These are phyloP conservation scores for Thamnaconus septentrionalis DNA, from an alignment of 2,113 vertebrate genomes.

Conservation along the genomic window DNA sequence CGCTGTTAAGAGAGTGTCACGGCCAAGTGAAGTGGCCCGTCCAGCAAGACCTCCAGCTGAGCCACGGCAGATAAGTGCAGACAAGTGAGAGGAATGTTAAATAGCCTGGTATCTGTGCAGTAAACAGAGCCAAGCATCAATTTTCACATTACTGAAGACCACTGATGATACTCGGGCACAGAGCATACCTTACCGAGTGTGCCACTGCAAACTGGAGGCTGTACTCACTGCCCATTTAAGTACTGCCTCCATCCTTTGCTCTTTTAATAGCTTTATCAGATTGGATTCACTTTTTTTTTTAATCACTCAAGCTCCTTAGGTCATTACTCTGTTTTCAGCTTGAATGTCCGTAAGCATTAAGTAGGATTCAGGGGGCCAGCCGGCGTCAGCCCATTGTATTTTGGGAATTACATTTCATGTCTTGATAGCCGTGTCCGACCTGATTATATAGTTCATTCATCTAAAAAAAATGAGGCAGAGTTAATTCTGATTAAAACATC, in stretches of 20 bases:
- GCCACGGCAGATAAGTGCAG: constrained; percentile 11
- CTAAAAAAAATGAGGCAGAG: neutral
- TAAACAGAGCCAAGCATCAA: constrained; percentile 24
- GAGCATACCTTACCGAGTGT: constrained; percentile 33
- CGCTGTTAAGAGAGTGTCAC: constrained; percentile 28
- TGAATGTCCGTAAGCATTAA: constrained; percentile 22
- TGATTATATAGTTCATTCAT: neutral
- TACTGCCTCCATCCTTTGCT: constrained; percentile 39
- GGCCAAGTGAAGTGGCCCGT: constrained; percentile 35
- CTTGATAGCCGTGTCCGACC: neutral
- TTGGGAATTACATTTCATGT: constrained; percentile 1
- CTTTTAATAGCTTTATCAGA: constrained; percentile 70
- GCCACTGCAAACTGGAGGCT: constrained; percentile 32
- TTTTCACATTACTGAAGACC: constrained; percentile 23
- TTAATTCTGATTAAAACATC: no score
- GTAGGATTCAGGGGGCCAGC: constrained; percentile 13
- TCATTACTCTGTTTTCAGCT: constrained; percentile 37
- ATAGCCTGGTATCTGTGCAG: neutral
- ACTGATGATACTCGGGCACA: constrained; percentile 42
- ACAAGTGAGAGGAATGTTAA: constrained; percentile 2
- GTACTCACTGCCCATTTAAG: constrained; percentile 30
- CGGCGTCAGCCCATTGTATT: neutral
- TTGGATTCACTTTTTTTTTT: constrained; percentile 61
- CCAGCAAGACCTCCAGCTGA: constrained; percentile 32
- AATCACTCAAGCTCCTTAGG: constrained; percentile 55